Base-by-base conservation (phyloP, 2,888 invertebrate genomes). In the Orthosia gracilis region DNA sequence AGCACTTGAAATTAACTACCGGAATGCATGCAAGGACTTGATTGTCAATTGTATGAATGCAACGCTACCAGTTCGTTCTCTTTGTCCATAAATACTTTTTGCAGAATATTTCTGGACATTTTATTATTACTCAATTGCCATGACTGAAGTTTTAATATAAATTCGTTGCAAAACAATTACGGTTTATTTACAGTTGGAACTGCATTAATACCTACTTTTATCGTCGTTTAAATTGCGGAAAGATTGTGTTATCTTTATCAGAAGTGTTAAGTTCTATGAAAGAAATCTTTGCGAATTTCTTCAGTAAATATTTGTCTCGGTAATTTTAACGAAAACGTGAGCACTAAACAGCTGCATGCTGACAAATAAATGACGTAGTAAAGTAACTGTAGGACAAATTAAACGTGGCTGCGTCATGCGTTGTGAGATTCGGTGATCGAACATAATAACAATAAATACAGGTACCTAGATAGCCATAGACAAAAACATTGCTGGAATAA, bases 141-240 rank as follows among this genome's bases (percentile, higher is more conserved):
- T 26, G 54, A 31, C 23, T 50, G 7, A 57, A 50, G 50, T 57
- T 61, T 68, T 59, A 64, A 45, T 18, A 66, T 59, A 55, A 45
- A 65, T 50, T 58, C 15, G 13, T 63, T 73, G 50, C 47, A 59
- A 78, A 69, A 78, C 31, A 26, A 55, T 45, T 17, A 68, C 12
- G 17, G 23, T 78, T 69, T 78, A 49, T 83, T 83, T 73, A 54
- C 69, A 64, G 21, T 64, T 69, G 55, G 12, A 67, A 69, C 13
- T 67, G 73, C 69, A 69, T 57, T 61, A 49, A 73, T 78, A 40
- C 40, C 40, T 40, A 69, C 58, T 78, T 78, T 74, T 71, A 79
- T 83, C 68, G 64, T 61, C 26, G 83, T 73, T 73, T 61, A 78
- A 73, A 78, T 78, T 83, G 79, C 80, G 69, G 61, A 78, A 69